Evolutionary conservation across 2,797 vertebrate genomes (phyloP).

Genomic region (Euthynnus affinis): DNA sequence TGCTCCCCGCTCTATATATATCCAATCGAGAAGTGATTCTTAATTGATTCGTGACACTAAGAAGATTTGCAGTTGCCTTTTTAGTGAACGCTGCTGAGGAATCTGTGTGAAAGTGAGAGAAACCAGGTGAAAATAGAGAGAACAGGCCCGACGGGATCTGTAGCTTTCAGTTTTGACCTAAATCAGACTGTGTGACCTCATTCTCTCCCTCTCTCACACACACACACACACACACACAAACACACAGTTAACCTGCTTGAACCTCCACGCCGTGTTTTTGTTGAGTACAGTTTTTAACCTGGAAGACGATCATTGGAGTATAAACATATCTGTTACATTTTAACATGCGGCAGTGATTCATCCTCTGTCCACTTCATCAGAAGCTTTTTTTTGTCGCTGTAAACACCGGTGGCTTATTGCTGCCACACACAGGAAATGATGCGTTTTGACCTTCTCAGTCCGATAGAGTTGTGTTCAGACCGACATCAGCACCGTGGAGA

Average conservation of each 20-base stretch:
- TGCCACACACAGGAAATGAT: background rate
- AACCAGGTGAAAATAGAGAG: background rate
- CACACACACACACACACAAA: constrained; percentile 1
- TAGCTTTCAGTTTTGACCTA: constrained; percentile 25
- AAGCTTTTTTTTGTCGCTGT: background rate
- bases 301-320: background rate
- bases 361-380: background rate
- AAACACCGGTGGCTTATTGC: background rate
- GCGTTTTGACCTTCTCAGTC: background rate
- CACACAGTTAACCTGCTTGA: background rate
- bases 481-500: background rate
- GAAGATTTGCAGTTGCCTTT: too few species aligned
- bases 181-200: constrained; percentile 1
- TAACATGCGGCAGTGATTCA: constrained; percentile 21
- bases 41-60: too few species aligned
- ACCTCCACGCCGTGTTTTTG: constrained; percentile 29
- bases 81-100: background rate
- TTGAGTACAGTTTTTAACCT: background rate
- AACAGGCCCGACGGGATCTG: constrained; percentile 47
- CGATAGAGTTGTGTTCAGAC: background rate
- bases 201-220: background rate
- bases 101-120: background rate
- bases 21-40: too few species aligned
- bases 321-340: constrained; percentile 19
- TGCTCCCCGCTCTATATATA: too few species aligned